A percentile compares a stretch with the other conserved stretches of the same genome.
Conservation (phyloP, 2,888 invertebrate genomes). For the Cryptocephalus primarius region DNA sequence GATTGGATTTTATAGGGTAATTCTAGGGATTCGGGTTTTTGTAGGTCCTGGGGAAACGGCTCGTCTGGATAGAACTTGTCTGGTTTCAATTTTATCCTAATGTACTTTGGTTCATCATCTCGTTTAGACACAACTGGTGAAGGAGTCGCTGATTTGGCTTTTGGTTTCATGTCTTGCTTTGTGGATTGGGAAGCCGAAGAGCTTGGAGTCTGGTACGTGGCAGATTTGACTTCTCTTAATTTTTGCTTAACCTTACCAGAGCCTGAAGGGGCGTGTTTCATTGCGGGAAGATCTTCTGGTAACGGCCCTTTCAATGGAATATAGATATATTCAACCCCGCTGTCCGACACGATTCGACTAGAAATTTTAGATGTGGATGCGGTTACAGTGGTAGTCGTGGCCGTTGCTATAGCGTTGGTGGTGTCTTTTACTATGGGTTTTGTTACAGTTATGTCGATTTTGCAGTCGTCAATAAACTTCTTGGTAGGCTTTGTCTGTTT, state of each 20-base stretch:
- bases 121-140: slow-evolving; percentile 8
- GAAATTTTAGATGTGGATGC: slow-evolving; percentile 10
- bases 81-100: slow-evolving; percentile 62
- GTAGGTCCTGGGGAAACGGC: slow-evolving; percentile 26
- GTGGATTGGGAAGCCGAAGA: slow-evolving; percentile 5
- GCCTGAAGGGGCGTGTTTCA: slow-evolving; percentile 4
- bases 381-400: slow-evolving; percentile 3
- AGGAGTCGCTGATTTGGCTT: slow-evolving; percentile 20
- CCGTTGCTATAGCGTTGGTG: not conserved
- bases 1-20: slow-evolving; percentile 8
- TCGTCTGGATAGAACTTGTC: slow-evolving; percentile 56
- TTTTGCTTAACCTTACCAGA: slow-evolving; percentile 1
- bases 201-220: slow-evolving; percentile 5
- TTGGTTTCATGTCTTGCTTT: slow-evolving; percentile 6
- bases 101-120: slow-evolving; percentile 40
- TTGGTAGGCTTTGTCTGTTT: not conserved
- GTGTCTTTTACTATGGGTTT: slow-evolving; percentile 7
- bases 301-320: slow-evolving; percentile 39
- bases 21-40: slow-evolving; percentile 52
- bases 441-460: not conserved
- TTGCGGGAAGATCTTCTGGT: slow-evolving; percentile 15
- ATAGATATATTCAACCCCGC: slow-evolving; percentile 37
- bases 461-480: not conserved
- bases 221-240: slow-evolving; percentile 17
- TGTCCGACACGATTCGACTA: slow-evolving; percentile 30